Percentiles rank a stretch among this genome's conserved stretches.
These are phyloP conservation scores for Scaptomyza flava DNA, from an alignment of 2,888 invertebrate genomes.

Conservation along the genomic window DNA sequence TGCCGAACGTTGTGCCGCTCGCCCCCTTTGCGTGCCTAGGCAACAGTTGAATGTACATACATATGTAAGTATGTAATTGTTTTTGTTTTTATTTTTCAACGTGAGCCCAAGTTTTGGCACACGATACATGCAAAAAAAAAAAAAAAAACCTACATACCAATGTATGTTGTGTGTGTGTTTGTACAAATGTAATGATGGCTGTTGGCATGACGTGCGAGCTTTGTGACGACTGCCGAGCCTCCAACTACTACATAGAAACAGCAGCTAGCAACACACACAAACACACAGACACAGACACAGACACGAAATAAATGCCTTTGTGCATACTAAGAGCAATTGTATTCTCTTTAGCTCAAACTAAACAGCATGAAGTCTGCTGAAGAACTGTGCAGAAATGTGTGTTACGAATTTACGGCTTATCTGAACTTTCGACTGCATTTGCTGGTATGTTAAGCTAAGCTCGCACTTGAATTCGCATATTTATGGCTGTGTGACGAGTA, in stretches of 20 bases:
- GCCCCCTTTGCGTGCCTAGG: constrained; percentile 18
- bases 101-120: constrained; percentile 48
- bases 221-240: constrained; percentile 69
- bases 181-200: constrained; percentile 49
- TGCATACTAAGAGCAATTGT: constrained; percentile 6
- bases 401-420: background rate
- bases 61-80: constrained; percentile 21
- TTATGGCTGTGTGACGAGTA: constrained; percentile 4
- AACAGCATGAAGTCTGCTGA: background rate
- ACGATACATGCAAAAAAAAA: constrained; percentile 29
- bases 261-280: background rate
- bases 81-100: constrained; percentile 36
- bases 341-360: constrained; percentile 15
- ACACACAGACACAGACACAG: constrained; percentile 1
- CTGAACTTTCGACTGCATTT: constrained; percentile 7
- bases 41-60: constrained; percentile 3
- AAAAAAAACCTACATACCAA: constrained; percentile 8
- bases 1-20: constrained; percentile 38
- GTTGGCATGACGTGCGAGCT: constrained; percentile 36
- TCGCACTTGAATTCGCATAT: background rate
- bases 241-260: constrained; percentile 60
- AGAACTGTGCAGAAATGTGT: constrained; percentile 9
- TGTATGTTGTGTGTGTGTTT: constrained; percentile 6
- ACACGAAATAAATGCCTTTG: background rate
- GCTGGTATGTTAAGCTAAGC: background rate